Conservation (phyloP, 1,140 invertebrate genomes). For the Amyelois transitella region DNA sequence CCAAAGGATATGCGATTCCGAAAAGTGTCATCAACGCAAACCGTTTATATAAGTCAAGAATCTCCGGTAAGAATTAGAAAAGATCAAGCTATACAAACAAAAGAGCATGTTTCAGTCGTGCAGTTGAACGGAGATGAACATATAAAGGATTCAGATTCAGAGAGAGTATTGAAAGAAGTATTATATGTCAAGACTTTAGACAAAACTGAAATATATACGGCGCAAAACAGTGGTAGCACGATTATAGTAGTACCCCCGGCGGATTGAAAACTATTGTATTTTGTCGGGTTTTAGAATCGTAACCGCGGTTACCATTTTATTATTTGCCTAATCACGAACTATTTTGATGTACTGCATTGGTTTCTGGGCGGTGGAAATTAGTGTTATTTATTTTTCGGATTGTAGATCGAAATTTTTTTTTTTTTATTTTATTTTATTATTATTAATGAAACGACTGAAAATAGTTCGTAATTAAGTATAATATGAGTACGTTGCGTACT, state of each 20-base stretch:
- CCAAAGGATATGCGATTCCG: slow-evolving; percentile 67
- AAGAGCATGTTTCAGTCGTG: slow-evolving; percentile 56
- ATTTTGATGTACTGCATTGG: background rate
- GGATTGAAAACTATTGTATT: slow-evolving; percentile 38
- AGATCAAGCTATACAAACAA: slow-evolving; percentile 27
- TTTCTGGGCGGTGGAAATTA: too few species aligned
- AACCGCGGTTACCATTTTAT: background rate
- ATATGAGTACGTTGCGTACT: background rate
- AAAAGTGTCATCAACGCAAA: slow-evolving; percentile 59
- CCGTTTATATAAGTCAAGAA: slow-evolving; percentile 56
- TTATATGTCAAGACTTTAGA: slow-evolving; percentile 52
- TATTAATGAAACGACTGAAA: background rate
- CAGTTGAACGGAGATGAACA: slow-evolving; percentile 57
- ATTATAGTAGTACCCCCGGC: slow-evolving; percentile 64
- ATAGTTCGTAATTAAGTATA: background rate
- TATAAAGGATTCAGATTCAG: slow-evolving; percentile 39
- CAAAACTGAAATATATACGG: slow-evolving; percentile 47
- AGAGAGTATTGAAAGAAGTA: slow-evolving; percentile 44
- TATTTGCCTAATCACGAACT: background rate
- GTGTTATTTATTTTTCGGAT: background rate
- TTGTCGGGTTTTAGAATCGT: background rate
- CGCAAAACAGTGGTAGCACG: slow-evolving; percentile 57
- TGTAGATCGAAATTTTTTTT: background rate
- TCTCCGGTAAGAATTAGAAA: slow-evolving; percentile 34
- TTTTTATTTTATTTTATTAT: background rate